Base-by-base conservation (phyloP, 2,113 vertebrate species). In the Noctilio leporinus region DNA sequence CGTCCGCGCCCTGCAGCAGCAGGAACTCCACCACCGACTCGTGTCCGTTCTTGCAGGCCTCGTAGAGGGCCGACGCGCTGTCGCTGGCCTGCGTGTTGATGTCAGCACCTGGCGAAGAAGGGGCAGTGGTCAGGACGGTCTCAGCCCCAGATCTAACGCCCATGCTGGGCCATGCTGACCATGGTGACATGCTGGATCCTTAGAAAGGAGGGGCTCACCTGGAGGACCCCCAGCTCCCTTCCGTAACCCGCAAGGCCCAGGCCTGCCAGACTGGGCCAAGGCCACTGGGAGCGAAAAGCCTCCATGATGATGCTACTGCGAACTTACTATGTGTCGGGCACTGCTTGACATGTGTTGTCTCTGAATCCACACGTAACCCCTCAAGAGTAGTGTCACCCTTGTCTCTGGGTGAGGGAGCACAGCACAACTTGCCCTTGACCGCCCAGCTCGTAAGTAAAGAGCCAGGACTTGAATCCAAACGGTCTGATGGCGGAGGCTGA, bases 31-130 rank as follows among this genome's bases (percentile, higher is more conserved):
- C 99, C 5, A 99, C 96, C 1, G 96, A 94, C 51, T 97, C 83
- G 0, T 99, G 99, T 30, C 98, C 99, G 9, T 99, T 99, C 97
- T 99, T 99, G 96, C 98, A 98, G 33, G 99, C 99, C 98, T 99
- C 99, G 33, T 99, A 99, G 95, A 99, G 98, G 70, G 99, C 98
- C 0, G 99, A 99, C 0, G 99, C 99, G 0, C 98, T 98, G 82
- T 99, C 99, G 5, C 98, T 98, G 78, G 99, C 99, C 96, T 99
- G 98, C 3, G 98, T 99, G 94, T 99, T 99, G 95, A 99, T 97
- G 90, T 99, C 98, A 26, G 98, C 99, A 19, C 99, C 99, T 99
- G 91, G 69, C 38, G 91, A 85, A 19, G 38, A 93, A 97, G 94
- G 95, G 96, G 88, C 62, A 0, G 47, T 2, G 38, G 16, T n/a